Percentiles rank a stretch among this genome's conserved stretches.
Conservation (phyloP, 2,797 vertebrate species). For the Loris lydekkerianus region DNA sequence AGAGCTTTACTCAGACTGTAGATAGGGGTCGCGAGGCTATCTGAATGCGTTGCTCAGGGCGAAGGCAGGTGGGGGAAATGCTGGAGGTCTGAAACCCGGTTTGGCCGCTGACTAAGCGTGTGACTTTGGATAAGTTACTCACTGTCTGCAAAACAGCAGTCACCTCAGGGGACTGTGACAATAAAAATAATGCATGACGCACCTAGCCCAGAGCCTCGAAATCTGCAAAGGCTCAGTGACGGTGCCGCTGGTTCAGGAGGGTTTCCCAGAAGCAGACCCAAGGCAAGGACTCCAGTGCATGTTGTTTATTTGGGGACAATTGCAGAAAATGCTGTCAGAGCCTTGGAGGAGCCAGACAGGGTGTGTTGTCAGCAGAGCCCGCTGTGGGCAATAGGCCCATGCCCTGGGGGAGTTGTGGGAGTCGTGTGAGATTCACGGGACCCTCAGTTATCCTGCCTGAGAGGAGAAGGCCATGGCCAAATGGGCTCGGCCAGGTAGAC, state of each 20-base stretch:
- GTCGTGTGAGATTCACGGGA: accelerated
- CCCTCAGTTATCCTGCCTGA: accelerated
- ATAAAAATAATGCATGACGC: background rate
- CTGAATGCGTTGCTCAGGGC: background rate
- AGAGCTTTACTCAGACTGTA: background rate
- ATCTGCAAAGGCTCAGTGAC: accelerated
- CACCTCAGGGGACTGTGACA: background rate
- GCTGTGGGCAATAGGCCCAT: accelerated
- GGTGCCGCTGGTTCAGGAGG: too few relatives aligned
- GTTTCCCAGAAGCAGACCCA: accelerated
- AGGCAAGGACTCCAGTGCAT: accelerated
- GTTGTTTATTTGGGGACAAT: background rate
- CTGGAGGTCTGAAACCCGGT: background rate
- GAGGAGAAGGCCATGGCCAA: background rate
- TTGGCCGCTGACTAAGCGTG: background rate
- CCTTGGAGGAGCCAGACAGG: accelerated
- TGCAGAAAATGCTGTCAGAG: too few relatives aligned
- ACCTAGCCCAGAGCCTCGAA: background rate
- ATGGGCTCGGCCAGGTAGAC: background rate
- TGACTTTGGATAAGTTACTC: background rate
- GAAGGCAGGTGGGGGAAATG: accelerated
- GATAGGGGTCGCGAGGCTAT: background rate
- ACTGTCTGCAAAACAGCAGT: background rate
- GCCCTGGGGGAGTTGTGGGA: accelerated
- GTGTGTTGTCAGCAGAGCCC: accelerated